A percentile compares a stretch with the other conserved stretches of the same genome.
phyloP scores from a whole-genome alignment of 2,113 vertebrate species.

The Grammomys dolichurus region DNA sequence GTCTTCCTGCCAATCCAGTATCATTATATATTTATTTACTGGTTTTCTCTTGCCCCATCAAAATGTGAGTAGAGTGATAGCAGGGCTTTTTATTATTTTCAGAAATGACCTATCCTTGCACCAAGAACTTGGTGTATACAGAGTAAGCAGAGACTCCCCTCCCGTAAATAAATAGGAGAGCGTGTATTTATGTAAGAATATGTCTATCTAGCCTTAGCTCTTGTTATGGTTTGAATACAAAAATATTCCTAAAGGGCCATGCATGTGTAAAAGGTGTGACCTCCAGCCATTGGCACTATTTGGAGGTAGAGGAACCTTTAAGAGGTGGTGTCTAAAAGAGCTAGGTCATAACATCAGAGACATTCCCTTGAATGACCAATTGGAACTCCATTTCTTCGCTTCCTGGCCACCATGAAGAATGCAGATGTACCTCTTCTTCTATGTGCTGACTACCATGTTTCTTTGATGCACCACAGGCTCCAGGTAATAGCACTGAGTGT shows the following conservation, averaged over 20 bases:
- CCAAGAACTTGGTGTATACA: neutral
- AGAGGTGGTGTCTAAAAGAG: neutral
- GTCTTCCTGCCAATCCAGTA: neutral
- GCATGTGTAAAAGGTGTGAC: neutral
- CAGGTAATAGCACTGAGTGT: neutral
- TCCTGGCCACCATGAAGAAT: neutral
- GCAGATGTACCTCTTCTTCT: neutral
- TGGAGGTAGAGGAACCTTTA: neutral
- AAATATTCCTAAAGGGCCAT: neutral
- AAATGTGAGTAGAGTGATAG: neutral
- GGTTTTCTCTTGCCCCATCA: neutral
- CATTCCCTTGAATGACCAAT: neutral
- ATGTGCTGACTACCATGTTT: no score
- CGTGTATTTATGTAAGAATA: neutral
- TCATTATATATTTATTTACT: neutral
- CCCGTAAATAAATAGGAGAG: neutral
- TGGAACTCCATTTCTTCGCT: neutral
- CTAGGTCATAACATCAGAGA: neutral
- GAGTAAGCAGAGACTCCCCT: neutral
- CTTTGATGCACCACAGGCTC: neutral
- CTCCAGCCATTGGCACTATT: neutral
- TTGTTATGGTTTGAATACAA: neutral
- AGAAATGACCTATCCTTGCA: neutral
- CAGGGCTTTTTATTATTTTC: neutral
- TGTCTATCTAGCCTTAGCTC: neutral